A percentile compares a stretch with the other conserved stretches of the same genome.
These are phyloP conservation scores for Cervus canadensis DNA, from an alignment of 2,113 vertebrate species.

Conservation along the genomic window DNA sequence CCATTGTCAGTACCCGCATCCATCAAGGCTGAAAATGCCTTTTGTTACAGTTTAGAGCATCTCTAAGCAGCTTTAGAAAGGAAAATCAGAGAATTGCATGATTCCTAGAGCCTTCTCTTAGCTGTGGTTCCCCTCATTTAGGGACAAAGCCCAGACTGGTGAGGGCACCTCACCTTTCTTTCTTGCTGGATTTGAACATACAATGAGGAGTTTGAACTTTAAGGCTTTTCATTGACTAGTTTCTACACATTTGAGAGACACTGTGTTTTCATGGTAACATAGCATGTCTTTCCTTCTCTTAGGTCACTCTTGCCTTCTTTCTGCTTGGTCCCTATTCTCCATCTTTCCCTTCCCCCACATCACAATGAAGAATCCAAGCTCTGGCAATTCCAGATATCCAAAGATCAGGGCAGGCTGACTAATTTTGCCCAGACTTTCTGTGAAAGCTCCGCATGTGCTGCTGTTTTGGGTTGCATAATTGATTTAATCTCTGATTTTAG, in stretches of 20 bases:
- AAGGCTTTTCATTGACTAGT: neutral
- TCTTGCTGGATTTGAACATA: neutral
- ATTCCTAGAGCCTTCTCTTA: neutral
- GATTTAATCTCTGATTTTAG: conserved; percentile 88
- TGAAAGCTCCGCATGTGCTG: conserved; percentile 80
- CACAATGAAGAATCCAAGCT: neutral
- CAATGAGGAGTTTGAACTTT: neutral
- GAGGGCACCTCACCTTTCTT: neutral
- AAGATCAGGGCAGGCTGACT: conserved; percentile 74
- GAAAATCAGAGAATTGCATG: neutral
- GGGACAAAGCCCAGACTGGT: neutral
- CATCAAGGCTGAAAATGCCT: neutral
- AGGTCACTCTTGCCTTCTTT: neutral
- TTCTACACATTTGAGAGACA: neutral
- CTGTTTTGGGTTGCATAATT: conserved; percentile 84
- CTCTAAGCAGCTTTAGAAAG: neutral
- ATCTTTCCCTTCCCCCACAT: neutral
- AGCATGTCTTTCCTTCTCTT: neutral
- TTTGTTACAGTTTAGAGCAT: neutral
- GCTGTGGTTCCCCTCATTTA: neutral
- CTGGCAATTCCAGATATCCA: conserved; percentile 69
- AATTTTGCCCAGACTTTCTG: conserved; percentile 78
- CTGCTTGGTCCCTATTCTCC: neutral
- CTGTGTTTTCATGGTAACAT: neutral
- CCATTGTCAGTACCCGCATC: neutral